These are phyloP conservation scores for Crotalus viridis DNA, from an alignment of 2,113 vertebrate genomes.

Conservation along the genomic window DNA sequence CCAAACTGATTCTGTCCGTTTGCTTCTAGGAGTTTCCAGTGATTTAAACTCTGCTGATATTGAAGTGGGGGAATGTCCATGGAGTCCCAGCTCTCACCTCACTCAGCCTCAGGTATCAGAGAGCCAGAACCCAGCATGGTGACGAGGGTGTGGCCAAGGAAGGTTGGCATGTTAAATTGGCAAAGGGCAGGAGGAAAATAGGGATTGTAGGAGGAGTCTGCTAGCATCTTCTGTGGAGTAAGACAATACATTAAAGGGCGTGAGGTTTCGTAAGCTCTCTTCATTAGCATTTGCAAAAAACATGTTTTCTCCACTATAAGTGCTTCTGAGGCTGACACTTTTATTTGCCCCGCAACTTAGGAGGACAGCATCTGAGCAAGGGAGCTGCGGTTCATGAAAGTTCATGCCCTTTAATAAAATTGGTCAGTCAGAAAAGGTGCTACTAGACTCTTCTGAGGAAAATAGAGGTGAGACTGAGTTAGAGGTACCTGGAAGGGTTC, in stretches of 20 bases:
- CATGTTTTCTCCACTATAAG: not conserved
- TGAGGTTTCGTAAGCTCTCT: not conserved
- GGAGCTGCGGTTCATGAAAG: not conserved
- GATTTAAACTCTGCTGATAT: slow-evolving; percentile 23
- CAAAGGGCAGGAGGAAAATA: not conserved
- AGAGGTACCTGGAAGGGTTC: not conserved
- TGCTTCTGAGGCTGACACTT: not conserved
- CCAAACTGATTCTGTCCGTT: not conserved
- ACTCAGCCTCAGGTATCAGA: not conserved
- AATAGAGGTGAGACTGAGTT: not conserved
- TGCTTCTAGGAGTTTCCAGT: slow-evolving; percentile 15
- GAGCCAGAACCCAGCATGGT: not conserved
- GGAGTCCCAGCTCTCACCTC: not conserved
- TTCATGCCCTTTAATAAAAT: not conserved
- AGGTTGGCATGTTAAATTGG: not conserved
- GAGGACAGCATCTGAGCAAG: not conserved
- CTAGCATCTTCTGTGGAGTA: not conserved
- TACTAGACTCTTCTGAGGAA: not conserved
- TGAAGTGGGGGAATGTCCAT: slow-evolving; percentile 11
- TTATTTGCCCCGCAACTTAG: not conserved
- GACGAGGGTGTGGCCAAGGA: not conserved
- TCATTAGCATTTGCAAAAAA: not conserved
- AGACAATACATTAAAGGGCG: not conserved
- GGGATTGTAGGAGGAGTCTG: not conserved
- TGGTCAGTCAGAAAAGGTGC: not conserved